Percentiles rank a stretch among this genome's conserved stretches.
These are phyloP conservation scores for Tenthredo mesomela DNA, from an alignment of 2,888 invertebrate species.

Conservation along the genomic window DNA sequence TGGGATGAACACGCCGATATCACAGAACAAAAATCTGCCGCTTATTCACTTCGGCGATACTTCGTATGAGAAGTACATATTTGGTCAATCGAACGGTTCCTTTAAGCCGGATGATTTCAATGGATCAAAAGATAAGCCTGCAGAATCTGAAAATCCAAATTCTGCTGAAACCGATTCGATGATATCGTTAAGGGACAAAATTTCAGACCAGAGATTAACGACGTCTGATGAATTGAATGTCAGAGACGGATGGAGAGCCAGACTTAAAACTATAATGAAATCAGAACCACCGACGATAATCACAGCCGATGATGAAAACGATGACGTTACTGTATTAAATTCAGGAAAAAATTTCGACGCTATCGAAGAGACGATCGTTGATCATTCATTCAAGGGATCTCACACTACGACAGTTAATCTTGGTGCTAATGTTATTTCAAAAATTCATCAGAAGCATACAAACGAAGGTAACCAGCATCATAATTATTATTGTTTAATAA, in stretches of 20 bases:
- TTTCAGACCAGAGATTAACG: background rate
- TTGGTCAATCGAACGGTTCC: constrained; percentile 62
- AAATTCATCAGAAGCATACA: constrained; percentile 39
- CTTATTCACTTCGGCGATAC: constrained; percentile 85
- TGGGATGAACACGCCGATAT: constrained; percentile 60
- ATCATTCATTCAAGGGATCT: constrained; percentile 58
- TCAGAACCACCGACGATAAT: constrained; percentile 16
- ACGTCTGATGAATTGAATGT: background rate
- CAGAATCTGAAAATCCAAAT: background rate
- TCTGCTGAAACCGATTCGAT: background rate
- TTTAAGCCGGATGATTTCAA: background rate
- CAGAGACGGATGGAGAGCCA: constrained; percentile 51
- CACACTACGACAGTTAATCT: constrained; percentile 70
- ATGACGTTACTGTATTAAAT: constrained; percentile 33
- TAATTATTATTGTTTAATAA: background rate
- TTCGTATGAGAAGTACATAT: constrained; percentile 77
- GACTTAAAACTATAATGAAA: constrained; percentile 51
- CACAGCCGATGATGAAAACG: constrained; percentile 1
- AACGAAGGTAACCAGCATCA: constrained; percentile 50
- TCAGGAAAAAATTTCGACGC: background rate
- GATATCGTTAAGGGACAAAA: background rate
- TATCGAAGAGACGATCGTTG: constrained; percentile 53
- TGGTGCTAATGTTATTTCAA: constrained; percentile 52
- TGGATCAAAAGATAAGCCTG: background rate
- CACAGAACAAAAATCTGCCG: constrained; percentile 77